Base-by-base conservation (phyloP, 2,113 vertebrate species). In the Alces alces region DNA sequence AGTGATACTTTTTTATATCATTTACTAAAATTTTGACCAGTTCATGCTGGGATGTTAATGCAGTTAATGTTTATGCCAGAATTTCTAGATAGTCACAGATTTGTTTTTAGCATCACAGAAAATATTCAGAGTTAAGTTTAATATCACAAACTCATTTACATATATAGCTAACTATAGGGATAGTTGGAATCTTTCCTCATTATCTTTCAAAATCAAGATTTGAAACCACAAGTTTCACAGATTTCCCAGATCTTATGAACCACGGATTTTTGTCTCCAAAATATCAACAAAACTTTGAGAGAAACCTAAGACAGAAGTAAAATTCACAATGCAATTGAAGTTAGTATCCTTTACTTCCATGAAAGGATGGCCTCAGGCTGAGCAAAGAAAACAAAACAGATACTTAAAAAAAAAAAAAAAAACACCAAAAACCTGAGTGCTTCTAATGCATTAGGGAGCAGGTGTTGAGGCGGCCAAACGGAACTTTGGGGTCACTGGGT, bases 401-500 rank as follows among this genome's bases (percentile, higher is more conserved):
- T 97, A 95, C 97, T 91, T 93, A 1, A 50, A 86, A 89, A 76
- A 54, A 15, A 19, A 60, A 2, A 50, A 73, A 73, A 82, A 16
- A 85, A 87, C 43, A 45, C 45, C 45, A 52, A 19, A 47, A 50
- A 50, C 47, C 28, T 47, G 57, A 96, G 45, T 47, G 88, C 96
- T 96, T 96, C 85, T 93, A 57, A 91, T 95, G 97, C 97, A 97
- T 97, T 95, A 96, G 97, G 95, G 86, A 97, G 96, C 73, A 97
- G 96, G 98, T 95, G 97, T 97, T n/a, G 79, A 98, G 98, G 96
- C 17, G 52, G 96, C 97, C 95, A 82, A 98, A 96, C n/a, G 96
- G 95, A 98, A 98, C 95, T 93, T 64, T n/a, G 45, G 95, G 98
- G 98, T 98, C 98, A 97, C 89, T 73, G 85, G 95, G 94, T 98